Evolutionary conservation across 2,113 vertebrate species (phyloP).

Genomic region (Zosterops japonicus): DNA sequence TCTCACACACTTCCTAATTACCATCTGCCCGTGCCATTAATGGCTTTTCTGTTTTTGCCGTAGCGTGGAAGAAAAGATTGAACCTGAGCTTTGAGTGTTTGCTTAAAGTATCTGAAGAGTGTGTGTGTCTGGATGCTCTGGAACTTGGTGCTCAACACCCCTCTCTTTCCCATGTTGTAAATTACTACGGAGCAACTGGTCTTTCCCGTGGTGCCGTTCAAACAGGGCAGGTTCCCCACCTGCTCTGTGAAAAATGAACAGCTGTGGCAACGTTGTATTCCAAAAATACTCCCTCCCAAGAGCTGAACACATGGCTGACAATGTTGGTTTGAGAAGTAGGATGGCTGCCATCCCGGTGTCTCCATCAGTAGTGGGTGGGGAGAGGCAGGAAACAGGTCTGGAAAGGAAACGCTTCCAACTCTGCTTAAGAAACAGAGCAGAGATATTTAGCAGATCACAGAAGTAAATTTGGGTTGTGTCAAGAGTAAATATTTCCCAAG

Average conservation of each 20-base stretch:
- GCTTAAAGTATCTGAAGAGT: conserved; percentile 32
- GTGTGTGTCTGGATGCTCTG: not conserved
- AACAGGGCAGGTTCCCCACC: conserved; percentile 9
- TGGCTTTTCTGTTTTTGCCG: conserved; percentile 29
- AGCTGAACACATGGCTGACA: not conserved
- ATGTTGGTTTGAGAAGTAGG: not conserved
- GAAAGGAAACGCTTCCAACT: not conserved
- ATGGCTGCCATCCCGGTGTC: not conserved
- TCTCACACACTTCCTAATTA: conserved; percentile 45
- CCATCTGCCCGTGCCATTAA: conserved; percentile 25
- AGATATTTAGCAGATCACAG: not conserved
- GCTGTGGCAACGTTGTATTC: not conserved
- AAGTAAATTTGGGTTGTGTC: not conserved
- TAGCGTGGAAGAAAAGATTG: not conserved
- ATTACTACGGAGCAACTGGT: not conserved
- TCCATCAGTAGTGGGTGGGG: not conserved
- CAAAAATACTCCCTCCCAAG: not conserved
- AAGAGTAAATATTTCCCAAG: not conserved
- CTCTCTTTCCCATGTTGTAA: not conserved
- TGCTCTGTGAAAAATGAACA: conserved; percentile 24
- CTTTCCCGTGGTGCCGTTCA: not conserved
- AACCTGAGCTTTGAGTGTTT: not conserved
- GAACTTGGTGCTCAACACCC: not conserved
- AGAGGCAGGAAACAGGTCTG: not conserved
- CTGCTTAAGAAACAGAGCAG: not conserved